Evolutionary conservation across 2,113 vertebrate genomes (phyloP), one percentile per base, ranked within the genome.

Genomic region (Antennarius striatus): DNA sequence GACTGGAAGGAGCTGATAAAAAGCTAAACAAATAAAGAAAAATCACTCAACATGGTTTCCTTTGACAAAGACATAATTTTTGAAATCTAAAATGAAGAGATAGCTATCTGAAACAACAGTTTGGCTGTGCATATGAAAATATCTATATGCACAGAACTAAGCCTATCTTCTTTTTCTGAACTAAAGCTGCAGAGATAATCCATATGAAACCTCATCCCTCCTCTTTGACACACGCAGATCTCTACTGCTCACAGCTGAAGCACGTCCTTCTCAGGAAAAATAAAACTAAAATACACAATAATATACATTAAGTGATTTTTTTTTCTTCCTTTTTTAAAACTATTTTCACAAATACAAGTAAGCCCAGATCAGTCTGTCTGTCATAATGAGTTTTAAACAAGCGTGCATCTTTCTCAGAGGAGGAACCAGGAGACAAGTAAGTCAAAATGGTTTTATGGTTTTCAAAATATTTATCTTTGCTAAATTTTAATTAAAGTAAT

Each of bases 371-470:
- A 0, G 54, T 12, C 8, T 76, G 17, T 11, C 32, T 45, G 2
- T 47, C 71, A 59, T 47, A 83, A 94, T 95, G 94, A 87, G 89
- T 60, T 15, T 90, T 29, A 93, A 95, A 49, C 93, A 94, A 6
- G 92, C 95, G 22, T 96, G 95, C 87, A 95, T 96, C 89, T 96
- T 96, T 83, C 81, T 96, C 57, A 90, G 89, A 75, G 94, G 94
- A 3, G 92, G 92, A 67, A 92, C 94, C 15, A 92, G 83, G 13
- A 84, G 90, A 83, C 64, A 76, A 81, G 95, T 95, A 85, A 94
- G 92, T 80, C 12, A 67, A 11, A 4, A 14, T 32, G 5, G 2
- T 30, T 54, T 47, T 4, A 47, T 47, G 12, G 13, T 47, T 47
- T 47, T 47, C 42, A 11, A 45, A 36, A 7, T 36, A 36, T 36